Evolutionary conservation across 1,140 invertebrate genomes (phyloP).

Genomic region (Oryzaephilus surinamensis): DNA sequence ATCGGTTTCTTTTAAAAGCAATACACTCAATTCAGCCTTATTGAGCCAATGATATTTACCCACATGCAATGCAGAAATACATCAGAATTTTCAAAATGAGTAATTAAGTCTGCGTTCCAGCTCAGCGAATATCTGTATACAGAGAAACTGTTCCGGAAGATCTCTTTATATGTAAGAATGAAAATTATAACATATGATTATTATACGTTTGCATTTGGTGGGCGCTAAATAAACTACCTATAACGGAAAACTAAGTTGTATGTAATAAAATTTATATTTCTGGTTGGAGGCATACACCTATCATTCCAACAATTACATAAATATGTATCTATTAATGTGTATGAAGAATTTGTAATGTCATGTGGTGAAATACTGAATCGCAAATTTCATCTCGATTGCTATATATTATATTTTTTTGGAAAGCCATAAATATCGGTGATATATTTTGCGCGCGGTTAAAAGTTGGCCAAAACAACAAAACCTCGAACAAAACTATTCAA

Average conservation of each 20-base stretch:
- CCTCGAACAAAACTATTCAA: too few species aligned
- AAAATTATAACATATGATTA: not conserved
- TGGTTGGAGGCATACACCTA: not conserved
- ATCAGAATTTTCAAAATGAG: too few species aligned
- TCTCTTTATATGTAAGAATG: not conserved
- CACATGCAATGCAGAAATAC: too few species aligned
- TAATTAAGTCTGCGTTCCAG: slow-evolving; percentile 10
- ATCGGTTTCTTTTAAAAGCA: too few species aligned
- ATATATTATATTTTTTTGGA: too few species aligned
- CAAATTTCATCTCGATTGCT: too few species aligned
- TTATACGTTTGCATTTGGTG: slow-evolving; percentile 3
- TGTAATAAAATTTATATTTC: not conserved
- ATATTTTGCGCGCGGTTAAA: too few species aligned
- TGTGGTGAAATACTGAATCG: too few species aligned
- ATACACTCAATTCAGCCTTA: too few species aligned
- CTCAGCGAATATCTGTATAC: slow-evolving; percentile 6
- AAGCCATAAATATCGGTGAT: too few species aligned
- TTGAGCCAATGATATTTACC: too few species aligned
- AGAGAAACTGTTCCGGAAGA: slow-evolving; percentile 6
- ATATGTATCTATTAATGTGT: not conserved
- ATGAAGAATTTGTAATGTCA: not conserved
- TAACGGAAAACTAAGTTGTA: not conserved
- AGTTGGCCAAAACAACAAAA: too few species aligned
- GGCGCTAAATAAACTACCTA: slow-evolving; percentile 1
- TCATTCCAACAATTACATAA: not conserved